Conservation (phyloP, 2,113 vertebrate genomes). For the Mellivora capensis region DNA sequence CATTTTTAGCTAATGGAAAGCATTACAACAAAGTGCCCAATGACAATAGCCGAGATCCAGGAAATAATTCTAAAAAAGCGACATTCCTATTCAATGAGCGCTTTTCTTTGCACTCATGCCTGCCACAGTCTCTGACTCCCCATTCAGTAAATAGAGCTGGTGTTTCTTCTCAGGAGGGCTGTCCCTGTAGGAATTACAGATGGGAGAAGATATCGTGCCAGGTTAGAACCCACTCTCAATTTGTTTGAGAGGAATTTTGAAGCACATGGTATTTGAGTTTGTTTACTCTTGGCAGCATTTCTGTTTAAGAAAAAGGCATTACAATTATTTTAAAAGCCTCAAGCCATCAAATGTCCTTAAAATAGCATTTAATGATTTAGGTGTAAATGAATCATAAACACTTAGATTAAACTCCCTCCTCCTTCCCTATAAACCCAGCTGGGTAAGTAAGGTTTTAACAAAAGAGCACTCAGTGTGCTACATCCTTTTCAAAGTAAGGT, state of each 20-base stretch:
- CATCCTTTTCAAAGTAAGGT: background rate
- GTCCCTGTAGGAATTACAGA: background rate
- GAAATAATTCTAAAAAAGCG: slow-evolving; percentile 28
- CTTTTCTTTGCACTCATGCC: background rate
- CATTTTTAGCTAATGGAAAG: slow-evolving; percentile 19
- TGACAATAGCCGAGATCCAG: slow-evolving; percentile 26
- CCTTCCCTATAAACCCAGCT: slow-evolving; percentile 35
- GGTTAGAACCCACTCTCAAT: slow-evolving; percentile 48
- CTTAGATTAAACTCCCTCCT: slow-evolving; percentile 36
- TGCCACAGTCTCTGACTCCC: background rate
- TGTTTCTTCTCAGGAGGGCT: background rate
- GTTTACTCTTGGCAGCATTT: slow-evolving; percentile 66
- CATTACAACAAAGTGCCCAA: slow-evolving; percentile 11
- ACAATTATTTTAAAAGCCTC: slow-evolving; percentile 55
- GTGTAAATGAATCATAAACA: slow-evolving; percentile 70
- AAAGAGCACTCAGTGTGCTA: background rate
- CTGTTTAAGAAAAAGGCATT: slow-evolving; percentile 58
- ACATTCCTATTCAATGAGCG: background rate
- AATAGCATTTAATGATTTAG: slow-evolving; percentile 68
- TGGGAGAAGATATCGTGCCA: background rate
- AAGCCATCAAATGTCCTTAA: slow-evolving; percentile 59
- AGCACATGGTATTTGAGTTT: slow-evolving; percentile 67
- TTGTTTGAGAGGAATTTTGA: slow-evolving; percentile 35
- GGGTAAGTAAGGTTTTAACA: slow-evolving; percentile 27
- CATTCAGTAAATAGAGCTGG: background rate